These are phyloP conservation scores for Rhysida immarginata DNA, from an alignment of 1,140 invertebrate species.

Conservation along the genomic window DNA sequence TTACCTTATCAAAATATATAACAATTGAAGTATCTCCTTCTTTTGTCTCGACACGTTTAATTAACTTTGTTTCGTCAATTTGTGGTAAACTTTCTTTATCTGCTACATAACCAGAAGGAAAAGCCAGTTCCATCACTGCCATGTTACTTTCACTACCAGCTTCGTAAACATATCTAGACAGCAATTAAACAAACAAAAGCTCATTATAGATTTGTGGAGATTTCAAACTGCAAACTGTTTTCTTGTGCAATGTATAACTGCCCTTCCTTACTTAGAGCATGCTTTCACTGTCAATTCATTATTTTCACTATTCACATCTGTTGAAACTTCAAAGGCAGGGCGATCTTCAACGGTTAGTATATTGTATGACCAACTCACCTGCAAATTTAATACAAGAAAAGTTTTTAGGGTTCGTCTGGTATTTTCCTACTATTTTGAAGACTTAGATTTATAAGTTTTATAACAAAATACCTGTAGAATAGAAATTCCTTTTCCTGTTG, in stretches of 20 bases:
- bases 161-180: too few species aligned
- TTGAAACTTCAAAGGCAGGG: too few species aligned
- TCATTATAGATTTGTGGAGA: too few species aligned
- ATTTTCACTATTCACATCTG: constrained; percentile 54
- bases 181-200: too few species aligned
- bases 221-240: too few species aligned
- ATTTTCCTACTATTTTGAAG: too few species aligned
- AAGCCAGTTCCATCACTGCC: constrained; percentile 72
- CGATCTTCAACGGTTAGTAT: constrained; percentile 75
- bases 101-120: constrained; percentile 71
- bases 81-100: constrained; percentile 60
- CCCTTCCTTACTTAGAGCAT: constrained; percentile 42
- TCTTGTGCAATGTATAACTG: too few species aligned
- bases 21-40: constrained; percentile 57
- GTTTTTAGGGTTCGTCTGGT: too few species aligned
- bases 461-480: constrained; percentile 52
- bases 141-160: constrained; percentile 46
- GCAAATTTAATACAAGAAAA: not conserved
- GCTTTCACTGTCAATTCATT: constrained; percentile 68
- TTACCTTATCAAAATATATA: constrained; percentile 61
- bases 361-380: constrained; percentile 45
- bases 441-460: too few species aligned
- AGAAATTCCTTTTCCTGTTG: constrained; percentile 64
- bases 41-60: constrained; percentile 64
- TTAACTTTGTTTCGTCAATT: constrained; percentile 43